A percentile compares a stretch with the other conserved stretches of the same genome.
These are phyloP conservation scores for Notolabrus celidotus DNA, from an alignment of 2,797 vertebrate species.

Conservation along the genomic window DNA sequence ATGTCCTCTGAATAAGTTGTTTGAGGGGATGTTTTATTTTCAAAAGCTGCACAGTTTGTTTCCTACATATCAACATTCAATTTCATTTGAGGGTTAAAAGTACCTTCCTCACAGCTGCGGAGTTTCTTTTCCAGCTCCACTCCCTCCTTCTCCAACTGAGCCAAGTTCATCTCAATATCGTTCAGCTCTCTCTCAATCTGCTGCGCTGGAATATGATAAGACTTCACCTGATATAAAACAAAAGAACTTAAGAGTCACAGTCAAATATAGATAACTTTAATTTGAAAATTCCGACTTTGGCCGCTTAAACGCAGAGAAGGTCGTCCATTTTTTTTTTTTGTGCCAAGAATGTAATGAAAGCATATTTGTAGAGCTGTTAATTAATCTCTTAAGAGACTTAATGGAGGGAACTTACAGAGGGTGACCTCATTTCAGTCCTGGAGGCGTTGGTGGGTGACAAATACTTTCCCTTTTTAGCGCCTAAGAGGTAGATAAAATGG, in stretches of 20 bases:
- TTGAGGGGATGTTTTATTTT: conserved; percentile 16
- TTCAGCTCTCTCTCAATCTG: conserved; percentile 88
- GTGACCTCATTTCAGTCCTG: conserved; percentile 79
- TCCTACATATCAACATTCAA: conserved; percentile 18
- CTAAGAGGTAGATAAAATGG: conserved; percentile 84
- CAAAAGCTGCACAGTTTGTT: not conserved
- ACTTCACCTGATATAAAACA: conserved; percentile 79
- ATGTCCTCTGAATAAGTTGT: not conserved
- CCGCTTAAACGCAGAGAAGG: conserved; percentile 64
- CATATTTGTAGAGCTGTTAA: conserved; percentile 80
- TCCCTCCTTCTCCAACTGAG: conserved; percentile 88
- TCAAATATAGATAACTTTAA: conserved; percentile 36
- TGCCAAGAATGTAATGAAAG: conserved; percentile 68
- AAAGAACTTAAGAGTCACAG: conserved; percentile 28
- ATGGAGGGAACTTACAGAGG: conserved; percentile 83
- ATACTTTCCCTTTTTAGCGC: conserved; percentile 82
- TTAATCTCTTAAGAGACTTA: conserved; percentile 85
- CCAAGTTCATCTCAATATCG: conserved; percentile 89
- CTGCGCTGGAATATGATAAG: conserved; percentile 83
- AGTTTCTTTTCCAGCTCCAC: conserved; percentile 92
- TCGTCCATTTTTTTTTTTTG: conserved; percentile 41
- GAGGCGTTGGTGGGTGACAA: conserved; percentile 77
- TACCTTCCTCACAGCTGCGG: conserved; percentile 92
- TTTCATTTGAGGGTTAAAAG: conserved; percentile 21
- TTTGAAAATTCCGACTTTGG: conserved; percentile 58